Base-by-base conservation (phyloP, 64 coral and sea anemone species). In the Actinia equina region DNA sequence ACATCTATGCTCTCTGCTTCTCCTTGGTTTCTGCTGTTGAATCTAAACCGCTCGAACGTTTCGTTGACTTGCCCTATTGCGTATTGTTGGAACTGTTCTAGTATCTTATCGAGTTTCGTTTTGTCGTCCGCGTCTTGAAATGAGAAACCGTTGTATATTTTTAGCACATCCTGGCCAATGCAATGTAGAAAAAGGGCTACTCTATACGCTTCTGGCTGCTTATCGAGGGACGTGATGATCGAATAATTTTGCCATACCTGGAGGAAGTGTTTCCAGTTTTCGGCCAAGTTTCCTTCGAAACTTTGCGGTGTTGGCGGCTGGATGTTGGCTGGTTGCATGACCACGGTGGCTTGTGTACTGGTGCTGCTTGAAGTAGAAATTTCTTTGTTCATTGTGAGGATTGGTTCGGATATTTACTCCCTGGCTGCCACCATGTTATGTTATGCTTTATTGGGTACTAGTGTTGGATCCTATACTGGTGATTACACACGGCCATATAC, bases 241-340 rank as follows among this genome's bases (percentile, higher is more conserved):
- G 17, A 17, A 54, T 84, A 84, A 37, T 84, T 84, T 25, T 84
- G 23, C 83, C 83, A 84, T 54, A 84, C 60, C 83, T 84, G 83
- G 8, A 41, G 25, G 26, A 53, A 84, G 55, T 46, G n/a, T 27
- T 84, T 84, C 82, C 82, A 83, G 44, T 54, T 83, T 25, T 83
- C 82, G 1, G 82, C 82, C 22, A 59, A 4, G 60, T 84, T 84
- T 18, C 51, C 42, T 81, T 16, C 12, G 14, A 17, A 52, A 81
- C 78, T 52, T 46, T 45, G 10, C 3, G 27, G 27, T 43, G 43
- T 78, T 13, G 57, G 57, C 6, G 57, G 57, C 54, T 57, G 54
- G 54, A 57, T 57, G 54, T 57, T 57, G 54, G 54, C 54, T 57
- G 54, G 54, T 57, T 57, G 54, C 54, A 57, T 57, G 54, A 57